Conservation (phyloP, 1,140 invertebrate genomes). For the Pseudomyrmex cubaensis region DNA sequence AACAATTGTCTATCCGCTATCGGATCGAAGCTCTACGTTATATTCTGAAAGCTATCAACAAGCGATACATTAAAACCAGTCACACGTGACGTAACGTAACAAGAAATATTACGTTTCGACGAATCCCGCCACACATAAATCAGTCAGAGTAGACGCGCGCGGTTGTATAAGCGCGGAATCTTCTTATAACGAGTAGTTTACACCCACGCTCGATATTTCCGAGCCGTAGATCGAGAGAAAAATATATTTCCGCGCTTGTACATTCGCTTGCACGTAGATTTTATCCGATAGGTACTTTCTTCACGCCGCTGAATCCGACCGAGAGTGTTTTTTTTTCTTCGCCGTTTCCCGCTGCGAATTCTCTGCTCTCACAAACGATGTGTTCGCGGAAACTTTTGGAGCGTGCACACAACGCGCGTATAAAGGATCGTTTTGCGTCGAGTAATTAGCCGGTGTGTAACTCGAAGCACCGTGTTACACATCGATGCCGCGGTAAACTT, state of each 20-base stretch:
- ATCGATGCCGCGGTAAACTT: slow-evolving; percentile 26
- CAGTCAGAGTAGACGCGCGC: neutral
- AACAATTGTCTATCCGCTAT: neutral
- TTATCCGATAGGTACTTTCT: slow-evolving; percentile 32
- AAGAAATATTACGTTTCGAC: neutral
- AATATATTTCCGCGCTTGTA: slow-evolving; percentile 32
- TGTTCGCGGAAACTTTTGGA: slow-evolving; percentile 15
- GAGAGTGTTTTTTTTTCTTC: slow-evolving; percentile 4
- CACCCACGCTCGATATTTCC: slow-evolving; percentile 27
- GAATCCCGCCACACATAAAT: neutral
- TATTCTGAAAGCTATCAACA: neutral
- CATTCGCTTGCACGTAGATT: slow-evolving; percentile 12
- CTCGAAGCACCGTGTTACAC: neutral
- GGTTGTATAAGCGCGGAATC: slow-evolving; percentile 2
- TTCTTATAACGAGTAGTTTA: slow-evolving; percentile 37
- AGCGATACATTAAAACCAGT: neutral
- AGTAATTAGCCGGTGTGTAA: slow-evolving; percentile 7
- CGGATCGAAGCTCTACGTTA: neutral
- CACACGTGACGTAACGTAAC: slow-evolving; percentile 15
- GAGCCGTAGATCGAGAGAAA: neutral
- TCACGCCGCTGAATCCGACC: neutral
- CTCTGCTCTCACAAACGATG: slow-evolving; percentile 18
- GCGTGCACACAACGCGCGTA: neutral
- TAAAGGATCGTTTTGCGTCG: slow-evolving; percentile 17
- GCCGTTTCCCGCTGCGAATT: slow-evolving; percentile 1